These are phyloP conservation scores for Ypsolopha scabrella DNA, from an alignment of 2,888 invertebrate species.

Conservation along the genomic window DNA sequence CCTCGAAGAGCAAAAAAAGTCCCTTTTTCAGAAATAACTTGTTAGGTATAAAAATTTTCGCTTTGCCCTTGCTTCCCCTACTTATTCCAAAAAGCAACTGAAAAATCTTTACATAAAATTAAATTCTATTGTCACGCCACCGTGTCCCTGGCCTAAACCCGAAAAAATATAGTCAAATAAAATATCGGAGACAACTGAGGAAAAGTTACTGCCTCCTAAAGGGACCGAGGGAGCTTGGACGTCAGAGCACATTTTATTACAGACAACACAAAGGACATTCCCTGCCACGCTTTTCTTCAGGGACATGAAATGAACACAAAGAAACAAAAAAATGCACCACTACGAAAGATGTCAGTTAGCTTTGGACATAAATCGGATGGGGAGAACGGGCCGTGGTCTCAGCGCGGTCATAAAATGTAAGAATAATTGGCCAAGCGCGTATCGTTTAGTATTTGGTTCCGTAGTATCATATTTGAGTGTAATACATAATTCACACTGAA, in stretches of 20 bases:
- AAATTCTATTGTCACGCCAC: too few relatives aligned
- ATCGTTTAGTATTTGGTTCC: too few relatives aligned
- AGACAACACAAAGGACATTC: constrained; percentile 33
- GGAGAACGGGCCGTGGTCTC: not conserved
- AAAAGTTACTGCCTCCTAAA: constrained; percentile 50
- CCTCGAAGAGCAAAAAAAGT: too few relatives aligned
- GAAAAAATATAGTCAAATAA: not conserved
- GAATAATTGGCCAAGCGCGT: too few relatives aligned
- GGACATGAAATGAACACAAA: constrained; percentile 11
- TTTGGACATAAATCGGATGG: not conserved
- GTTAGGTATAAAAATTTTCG: too few relatives aligned
- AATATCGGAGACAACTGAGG: constrained; percentile 14
- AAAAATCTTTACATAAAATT: too few relatives aligned
- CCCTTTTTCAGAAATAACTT: too few relatives aligned
- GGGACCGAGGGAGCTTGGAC: constrained; percentile 35
- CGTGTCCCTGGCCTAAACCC: not conserved
- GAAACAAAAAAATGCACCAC: not conserved
- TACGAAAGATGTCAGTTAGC: not conserved
- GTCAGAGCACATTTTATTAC: constrained; percentile 46
- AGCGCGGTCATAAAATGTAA: too few relatives aligned
- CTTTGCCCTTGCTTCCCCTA: too few relatives aligned
- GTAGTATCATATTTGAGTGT: too few relatives aligned
- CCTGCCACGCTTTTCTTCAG: constrained; percentile 34
- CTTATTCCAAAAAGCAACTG: too few relatives aligned
- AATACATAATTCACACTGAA: too few relatives aligned